A percentile compares a stretch with the other conserved stretches of the same genome.
These are phyloP conservation scores for Drosophila nikananu DNA, from an alignment of 1,140 invertebrate genomes.

Conservation along the genomic window DNA sequence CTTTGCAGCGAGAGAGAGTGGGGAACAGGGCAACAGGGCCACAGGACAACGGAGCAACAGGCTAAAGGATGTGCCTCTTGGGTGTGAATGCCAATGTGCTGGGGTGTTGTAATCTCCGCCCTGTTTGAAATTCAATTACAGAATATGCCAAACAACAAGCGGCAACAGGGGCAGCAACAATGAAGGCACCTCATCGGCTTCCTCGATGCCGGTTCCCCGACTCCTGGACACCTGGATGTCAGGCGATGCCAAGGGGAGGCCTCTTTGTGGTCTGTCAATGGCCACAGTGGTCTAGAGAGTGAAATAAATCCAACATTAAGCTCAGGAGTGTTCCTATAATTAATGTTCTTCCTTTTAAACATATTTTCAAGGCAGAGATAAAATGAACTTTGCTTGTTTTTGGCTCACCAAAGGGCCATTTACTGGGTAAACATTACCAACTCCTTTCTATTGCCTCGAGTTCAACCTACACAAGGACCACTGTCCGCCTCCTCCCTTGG, in stretches of 20 bases:
- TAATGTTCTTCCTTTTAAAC: neutral
- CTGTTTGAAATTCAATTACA: slow-evolving; percentile 78
- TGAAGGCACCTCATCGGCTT: slow-evolving; percentile 15
- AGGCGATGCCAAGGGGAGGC: slow-evolving; percentile 1
- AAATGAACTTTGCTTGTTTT: neutral
- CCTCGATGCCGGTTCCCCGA: neutral
- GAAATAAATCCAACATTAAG: neutral
- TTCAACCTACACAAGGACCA: neutral
- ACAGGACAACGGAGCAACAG: slow-evolving; percentile 39
- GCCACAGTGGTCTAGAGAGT: slow-evolving; percentile 23
- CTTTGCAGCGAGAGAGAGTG: neutral
- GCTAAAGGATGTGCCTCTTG: slow-evolving; percentile 20
- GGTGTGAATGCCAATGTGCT: neutral
- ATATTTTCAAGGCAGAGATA: too few relatives aligned
- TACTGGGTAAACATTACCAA: neutral
- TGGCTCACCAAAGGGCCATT: neutral
- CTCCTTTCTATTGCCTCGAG: neutral
- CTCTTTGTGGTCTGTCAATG: slow-evolving; percentile 38
- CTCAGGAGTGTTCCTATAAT: neutral
- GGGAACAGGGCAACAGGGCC: neutral
- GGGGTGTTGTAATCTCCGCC: slow-evolving; percentile 44
- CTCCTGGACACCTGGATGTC: slow-evolving; percentile 6
- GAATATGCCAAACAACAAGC: slow-evolving; percentile 76
- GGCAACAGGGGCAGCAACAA: slow-evolving; percentile 19
- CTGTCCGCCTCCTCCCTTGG: slow-evolving; percentile 1